A percentile compares a stretch with the other conserved stretches of the same genome.
phyloP scores from a whole-genome alignment of 2,113 vertebrate genomes.

The Scytalopus superciliaris region DNA sequence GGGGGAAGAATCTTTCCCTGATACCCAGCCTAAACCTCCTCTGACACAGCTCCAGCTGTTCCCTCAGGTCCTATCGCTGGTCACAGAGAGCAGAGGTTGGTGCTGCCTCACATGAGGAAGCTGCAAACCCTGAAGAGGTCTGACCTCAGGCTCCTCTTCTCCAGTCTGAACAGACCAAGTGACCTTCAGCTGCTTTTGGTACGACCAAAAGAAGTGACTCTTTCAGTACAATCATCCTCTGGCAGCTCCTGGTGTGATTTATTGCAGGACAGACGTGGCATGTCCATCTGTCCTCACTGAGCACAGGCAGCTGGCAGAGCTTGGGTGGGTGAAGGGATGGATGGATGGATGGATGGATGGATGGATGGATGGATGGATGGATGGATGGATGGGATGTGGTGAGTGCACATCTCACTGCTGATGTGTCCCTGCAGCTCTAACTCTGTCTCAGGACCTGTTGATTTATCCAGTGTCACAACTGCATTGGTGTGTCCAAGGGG shows the following conservation, averaged over 20 bases:
- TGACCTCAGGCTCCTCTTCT: not conserved
- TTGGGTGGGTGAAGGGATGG: not conserved
- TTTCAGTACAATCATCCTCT: not conserved
- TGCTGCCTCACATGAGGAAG: not conserved
- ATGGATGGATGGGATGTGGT: not conserved
- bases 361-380: not conserved
- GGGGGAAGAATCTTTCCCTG: not conserved
- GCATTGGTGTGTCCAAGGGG: fast-evolving
- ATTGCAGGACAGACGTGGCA: fast-evolving
- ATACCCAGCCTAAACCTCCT: fast-evolving
- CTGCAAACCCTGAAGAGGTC: not conserved
- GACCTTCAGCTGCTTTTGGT: not conserved
- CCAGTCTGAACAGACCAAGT: not conserved
- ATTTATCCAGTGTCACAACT: not conserved
- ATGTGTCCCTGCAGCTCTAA: not conserved
- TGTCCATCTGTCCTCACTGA: fast-evolving
- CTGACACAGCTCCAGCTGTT: not conserved
- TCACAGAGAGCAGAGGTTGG: not conserved
- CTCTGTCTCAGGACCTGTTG: not conserved
- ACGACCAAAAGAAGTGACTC: not conserved
- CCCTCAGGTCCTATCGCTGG: not conserved
- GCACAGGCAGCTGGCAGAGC: not conserved
- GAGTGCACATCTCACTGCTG: not conserved
- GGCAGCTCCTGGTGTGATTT: not conserved
- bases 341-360: not conserved